These are phyloP conservation scores for Piprites chloris DNA, from an alignment of 2,113 vertebrate species.

Conservation along the genomic window DNA sequence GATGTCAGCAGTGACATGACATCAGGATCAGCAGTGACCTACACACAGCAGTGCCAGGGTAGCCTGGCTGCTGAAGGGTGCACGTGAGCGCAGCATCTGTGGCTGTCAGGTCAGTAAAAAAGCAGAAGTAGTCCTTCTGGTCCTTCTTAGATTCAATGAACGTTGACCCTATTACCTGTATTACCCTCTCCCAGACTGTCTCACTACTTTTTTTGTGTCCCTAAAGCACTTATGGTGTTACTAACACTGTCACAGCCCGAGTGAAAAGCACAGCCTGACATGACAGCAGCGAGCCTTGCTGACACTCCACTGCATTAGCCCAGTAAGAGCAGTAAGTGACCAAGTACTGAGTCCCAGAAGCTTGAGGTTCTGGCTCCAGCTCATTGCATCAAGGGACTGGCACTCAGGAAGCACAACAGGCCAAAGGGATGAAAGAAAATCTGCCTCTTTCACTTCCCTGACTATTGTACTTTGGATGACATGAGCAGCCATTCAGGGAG, in stretches of 20 bases:
- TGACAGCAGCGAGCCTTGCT: background rate
- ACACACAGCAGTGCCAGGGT: background rate
- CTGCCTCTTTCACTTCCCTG: background rate
- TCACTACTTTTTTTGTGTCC: rapidly evolving
- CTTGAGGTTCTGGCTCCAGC: background rate
- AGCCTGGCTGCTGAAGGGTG: background rate
- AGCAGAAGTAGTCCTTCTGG: background rate
- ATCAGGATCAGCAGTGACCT: background rate
- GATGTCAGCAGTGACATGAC: background rate
- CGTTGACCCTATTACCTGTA: background rate
- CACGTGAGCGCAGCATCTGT: rapidly evolving
- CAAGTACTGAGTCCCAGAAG: background rate
- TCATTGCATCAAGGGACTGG: background rate
- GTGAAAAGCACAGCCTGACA: background rate
- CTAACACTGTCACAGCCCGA: background rate
- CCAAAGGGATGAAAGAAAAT: background rate
- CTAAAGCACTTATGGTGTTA: background rate
- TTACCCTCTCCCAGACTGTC: background rate
- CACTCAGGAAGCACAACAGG: background rate
- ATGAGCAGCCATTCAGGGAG: background rate
- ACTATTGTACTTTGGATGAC: background rate
- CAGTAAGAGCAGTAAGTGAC: background rate
- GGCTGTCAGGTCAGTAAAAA: background rate
- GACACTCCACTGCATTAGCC: background rate
- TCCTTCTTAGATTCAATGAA: background rate